Evolutionary conservation across 2,888 invertebrate genomes (phyloP).

Genomic region (Drosophila melanosoma): DNA sequence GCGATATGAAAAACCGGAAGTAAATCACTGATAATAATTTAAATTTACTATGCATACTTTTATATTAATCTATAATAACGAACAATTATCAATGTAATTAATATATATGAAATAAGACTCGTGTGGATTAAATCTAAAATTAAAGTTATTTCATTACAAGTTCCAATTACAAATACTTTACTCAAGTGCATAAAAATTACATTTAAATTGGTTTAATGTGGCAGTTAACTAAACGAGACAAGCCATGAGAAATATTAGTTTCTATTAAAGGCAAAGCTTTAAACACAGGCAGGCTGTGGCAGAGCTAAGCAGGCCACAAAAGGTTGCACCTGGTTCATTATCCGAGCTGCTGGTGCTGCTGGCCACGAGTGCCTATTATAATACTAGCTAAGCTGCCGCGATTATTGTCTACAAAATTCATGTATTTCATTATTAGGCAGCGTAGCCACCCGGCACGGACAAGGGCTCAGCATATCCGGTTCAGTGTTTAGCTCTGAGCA

Average conservation of each 20-base stretch:
- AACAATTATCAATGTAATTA: background rate
- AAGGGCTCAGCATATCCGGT: conserved; percentile 62
- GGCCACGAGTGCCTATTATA: conserved; percentile 58
- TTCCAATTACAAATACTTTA: background rate
- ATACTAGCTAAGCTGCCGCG: conserved; percentile 68
- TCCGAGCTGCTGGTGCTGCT: conserved; percentile 17
- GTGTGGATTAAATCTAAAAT: background rate
- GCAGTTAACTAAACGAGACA: background rate
- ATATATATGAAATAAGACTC: background rate
- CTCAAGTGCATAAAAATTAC: background rate
- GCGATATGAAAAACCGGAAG: background rate
- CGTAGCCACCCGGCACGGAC: conserved; percentile 30
- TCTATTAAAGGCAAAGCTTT: conserved; percentile 4
- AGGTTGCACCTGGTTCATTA: conserved; percentile 45
- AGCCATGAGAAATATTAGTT: background rate
- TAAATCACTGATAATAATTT: background rate
- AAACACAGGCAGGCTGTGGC: background rate
- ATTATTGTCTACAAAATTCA: conserved; percentile 80
- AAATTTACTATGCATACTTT: background rate
- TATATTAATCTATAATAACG: background rate
- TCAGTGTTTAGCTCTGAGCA: conserved; percentile 3
- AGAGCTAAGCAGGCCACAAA: conserved; percentile 14
- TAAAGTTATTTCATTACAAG: background rate
- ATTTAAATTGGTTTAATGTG: background rate
- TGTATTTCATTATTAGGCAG: conserved; percentile 78